Base-by-base conservation (phyloP, 2,113 vertebrate genomes). In the Panthera tigris region DNA sequence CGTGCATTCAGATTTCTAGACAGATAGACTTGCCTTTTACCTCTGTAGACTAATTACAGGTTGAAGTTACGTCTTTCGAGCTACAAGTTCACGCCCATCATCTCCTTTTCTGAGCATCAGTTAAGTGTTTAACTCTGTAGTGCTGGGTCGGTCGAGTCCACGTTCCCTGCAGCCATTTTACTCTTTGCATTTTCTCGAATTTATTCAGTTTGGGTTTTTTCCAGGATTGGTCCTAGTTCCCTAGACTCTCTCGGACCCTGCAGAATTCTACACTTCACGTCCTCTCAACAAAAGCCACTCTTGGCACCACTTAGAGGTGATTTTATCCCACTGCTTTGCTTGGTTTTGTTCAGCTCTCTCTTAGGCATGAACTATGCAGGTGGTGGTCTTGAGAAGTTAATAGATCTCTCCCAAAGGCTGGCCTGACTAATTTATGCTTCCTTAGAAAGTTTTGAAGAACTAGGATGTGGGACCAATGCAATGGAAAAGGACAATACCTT, bases 371-470 rank as follows among this genome's bases (percentile, higher is more conserved):
- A 65, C 50, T 25, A 92, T 33, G 16, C 63, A 90, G 45, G 39
- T 41, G 15, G 33, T 92, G 19, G 48, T 84, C 23, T 90, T 95
- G 57, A 78, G 94, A 96, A 92, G 41, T 66, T 68, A 91, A 81
- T 90, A 18, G 2, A 45, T 33, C 29, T 91, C 90, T 39, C 19
- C 76, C 19, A 36, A 89, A 88, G 41, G 48, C 8, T 0, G 4
- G 19, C 8, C 69, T 76, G 57, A 76, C 50, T 45, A 66, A 65
- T 89, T 83, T 4, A 84, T 7, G 45, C 39, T 52, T 57, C 33
- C 48, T 45, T 25, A 50, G 41, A 52, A 92, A 73, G 27, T 92
- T 97, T 25, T 95, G 86, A 92, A 48, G 39, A 86, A 79, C 5
- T 69, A 21, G 39, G 50, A 82, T 15, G 14, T 27, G 18, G 52